Conservation (phyloP, 2,113 vertebrate species). For the Nansenia antarctica region DNA sequence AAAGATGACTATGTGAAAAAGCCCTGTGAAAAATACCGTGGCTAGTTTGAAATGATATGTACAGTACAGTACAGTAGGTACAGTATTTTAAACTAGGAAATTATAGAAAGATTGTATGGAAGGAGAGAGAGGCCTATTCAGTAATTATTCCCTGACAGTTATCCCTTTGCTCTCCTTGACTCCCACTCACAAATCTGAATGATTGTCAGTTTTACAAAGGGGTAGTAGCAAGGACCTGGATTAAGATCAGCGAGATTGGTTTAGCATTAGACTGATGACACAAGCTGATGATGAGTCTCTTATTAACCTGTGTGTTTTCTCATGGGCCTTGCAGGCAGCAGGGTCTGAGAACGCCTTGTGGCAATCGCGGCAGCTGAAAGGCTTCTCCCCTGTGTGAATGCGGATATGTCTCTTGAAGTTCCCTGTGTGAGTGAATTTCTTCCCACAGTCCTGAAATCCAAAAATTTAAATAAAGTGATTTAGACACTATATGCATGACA, state of each 20-base stretch:
- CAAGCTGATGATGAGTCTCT: neutral
- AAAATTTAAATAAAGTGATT: neutral
- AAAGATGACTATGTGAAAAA: no score
- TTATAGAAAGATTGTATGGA: no score
- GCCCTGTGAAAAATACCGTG: no score
- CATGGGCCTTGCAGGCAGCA: constrained; percentile 95
- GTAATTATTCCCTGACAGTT: no score
- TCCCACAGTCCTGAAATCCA: constrained; percentile 88
- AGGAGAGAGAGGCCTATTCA: no score
- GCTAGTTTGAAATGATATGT: no score
- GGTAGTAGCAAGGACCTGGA: neutral
- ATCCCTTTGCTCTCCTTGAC: no score
- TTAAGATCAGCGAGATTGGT: neutral
- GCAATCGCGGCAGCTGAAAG: constrained; percentile 93
- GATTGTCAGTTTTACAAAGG: neutral
- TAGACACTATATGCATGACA: neutral
- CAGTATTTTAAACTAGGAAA: no score
- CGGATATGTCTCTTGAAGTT: constrained; percentile 98
- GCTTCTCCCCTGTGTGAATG: constrained; percentile 97
- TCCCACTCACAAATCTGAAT: no score
- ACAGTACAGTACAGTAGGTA: no score
- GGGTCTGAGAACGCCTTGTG: constrained; percentile 96
- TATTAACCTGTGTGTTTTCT: constrained; percentile 93
- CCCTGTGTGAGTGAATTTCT: constrained; percentile 96
- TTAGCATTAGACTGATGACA: neutral